Percentiles rank a stretch among this genome's conserved stretches.
Conservation (phyloP, 2,797 vertebrate genomes). For the Coccyzus lansbergi region DNA sequence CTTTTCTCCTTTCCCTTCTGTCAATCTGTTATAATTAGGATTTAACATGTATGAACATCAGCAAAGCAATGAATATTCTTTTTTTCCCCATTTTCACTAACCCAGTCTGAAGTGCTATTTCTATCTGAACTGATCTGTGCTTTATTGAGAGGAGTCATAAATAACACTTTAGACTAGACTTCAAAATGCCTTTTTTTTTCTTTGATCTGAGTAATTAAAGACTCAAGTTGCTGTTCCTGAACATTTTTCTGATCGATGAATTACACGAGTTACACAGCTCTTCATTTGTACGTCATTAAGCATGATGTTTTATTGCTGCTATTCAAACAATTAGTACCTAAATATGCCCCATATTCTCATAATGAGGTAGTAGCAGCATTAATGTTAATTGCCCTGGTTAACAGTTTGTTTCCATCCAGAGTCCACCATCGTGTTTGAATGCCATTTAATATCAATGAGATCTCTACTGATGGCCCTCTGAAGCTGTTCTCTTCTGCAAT, state of each 20-base stretch:
- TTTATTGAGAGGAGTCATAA: slow-evolving; percentile 44
- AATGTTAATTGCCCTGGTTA: background rate
- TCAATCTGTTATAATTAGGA: background rate
- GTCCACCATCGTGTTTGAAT: background rate
- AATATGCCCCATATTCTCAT: slow-evolving; percentile 30
- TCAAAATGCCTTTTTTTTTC: slow-evolving; percentile 50
- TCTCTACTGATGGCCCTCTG: slow-evolving; percentile 4
- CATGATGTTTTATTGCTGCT: slow-evolving; percentile 28
- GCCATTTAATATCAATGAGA: background rate
- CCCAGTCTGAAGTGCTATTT: background rate
- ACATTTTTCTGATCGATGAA: slow-evolving; percentile 22
- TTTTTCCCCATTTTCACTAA: background rate
- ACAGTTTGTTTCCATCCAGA: background rate
- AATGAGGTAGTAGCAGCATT: slow-evolving; percentile 1
- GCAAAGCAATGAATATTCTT: background rate
- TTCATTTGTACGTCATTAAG: slow-evolving; percentile 60
- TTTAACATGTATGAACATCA: background rate
- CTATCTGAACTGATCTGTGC: background rate
- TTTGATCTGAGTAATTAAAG: slow-evolving; percentile 62
- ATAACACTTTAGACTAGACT: slow-evolving; percentile 51
- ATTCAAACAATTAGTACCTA: slow-evolving; percentile 56
- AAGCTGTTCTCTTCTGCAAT: background rate
- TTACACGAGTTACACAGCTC: background rate
- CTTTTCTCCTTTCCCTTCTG: background rate
- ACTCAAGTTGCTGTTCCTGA: slow-evolving; percentile 32